Base-by-base conservation (phyloP, 2,113 vertebrate genomes). In the Choloepus hoffmanni region DNA sequence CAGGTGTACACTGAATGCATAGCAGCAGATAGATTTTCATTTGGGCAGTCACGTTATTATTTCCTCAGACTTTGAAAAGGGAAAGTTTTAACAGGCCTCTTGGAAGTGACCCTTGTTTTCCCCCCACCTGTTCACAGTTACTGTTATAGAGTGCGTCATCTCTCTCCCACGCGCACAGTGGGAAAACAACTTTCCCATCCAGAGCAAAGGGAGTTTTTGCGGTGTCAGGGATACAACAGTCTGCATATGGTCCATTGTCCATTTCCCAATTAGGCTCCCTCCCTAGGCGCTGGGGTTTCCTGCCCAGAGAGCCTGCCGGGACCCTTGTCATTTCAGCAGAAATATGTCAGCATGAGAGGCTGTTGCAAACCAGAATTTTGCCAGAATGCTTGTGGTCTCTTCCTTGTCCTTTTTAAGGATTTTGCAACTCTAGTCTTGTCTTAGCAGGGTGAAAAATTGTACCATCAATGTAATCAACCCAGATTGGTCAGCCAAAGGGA, bases 111-210 rank as follows among this genome's bases (percentile, higher is more conserved):
- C 96, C 78, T 96, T 94, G 94, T 67, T 96, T 87, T 86, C 3
- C 45, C 96, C 90, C 93, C 55, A 98, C 96, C 97, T 97, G 96
- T 92, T 98, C 93, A 1, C 93, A 94, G 95, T 97, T 96, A 97
- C 89, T 96, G 93, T 95, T 96, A 90, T 74, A 58, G 94, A 79
- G 30, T 96, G 83, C 50, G 87, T 97, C 97, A 95, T 97, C 84
- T 83, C 73, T 97, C 97, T 96, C 93, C 95, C 97, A 96, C 70
- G 1, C 65, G 4, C 76, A 72, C 84, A 90, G 87, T 95, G 96
- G 89, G 93, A 98, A 97, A 95, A 97, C 65, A 96, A 50, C 84
- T 96, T 95, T 68, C 63, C 67, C 72, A 87, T 94, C 93, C 94
- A 78, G 93, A 95, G 83, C 23, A 74, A 88, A 95, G 86, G 70